These are phyloP conservation scores for Hemitrygon akajei DNA, from an alignment of 2,797 vertebrate genomes.

Conservation along the genomic window DNA sequence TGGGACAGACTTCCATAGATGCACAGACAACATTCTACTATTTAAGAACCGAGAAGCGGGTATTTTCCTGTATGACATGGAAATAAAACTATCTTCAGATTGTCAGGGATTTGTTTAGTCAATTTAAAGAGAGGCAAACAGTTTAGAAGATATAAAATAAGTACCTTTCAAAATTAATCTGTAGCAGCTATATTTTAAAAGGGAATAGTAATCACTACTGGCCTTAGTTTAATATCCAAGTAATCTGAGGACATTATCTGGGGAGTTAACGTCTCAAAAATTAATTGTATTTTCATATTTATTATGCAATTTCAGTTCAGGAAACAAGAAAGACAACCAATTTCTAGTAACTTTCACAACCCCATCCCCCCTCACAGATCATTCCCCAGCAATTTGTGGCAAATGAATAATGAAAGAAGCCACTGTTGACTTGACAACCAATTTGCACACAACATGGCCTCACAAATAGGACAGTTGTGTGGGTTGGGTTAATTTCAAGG, in stretches of 20 bases:
- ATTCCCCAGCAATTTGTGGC: neutral
- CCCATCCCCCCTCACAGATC: neutral
- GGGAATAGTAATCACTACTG: neutral
- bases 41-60: neutral
- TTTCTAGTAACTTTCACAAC: neutral
- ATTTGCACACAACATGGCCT: neutral
- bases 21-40: neutral
- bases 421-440: neutral
- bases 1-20: neutral
- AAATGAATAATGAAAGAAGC: neutral
- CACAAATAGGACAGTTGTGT: neutral
- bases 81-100: neutral
- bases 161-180: neutral
- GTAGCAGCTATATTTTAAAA: neutral
- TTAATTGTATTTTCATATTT: neutral
- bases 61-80: neutral
- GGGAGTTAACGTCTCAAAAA: neutral
- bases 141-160: neutral
- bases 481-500: neutral
- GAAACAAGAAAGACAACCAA: neutral
- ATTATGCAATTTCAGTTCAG: neutral
- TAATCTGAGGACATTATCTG: neutral
- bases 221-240: neutral
- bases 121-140: neutral
- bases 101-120: neutral